Percentiles rank a stretch among this genome's conserved stretches.
Conservation (phyloP, 2,888 invertebrate species). For the Falcaria lacertinaria region DNA sequence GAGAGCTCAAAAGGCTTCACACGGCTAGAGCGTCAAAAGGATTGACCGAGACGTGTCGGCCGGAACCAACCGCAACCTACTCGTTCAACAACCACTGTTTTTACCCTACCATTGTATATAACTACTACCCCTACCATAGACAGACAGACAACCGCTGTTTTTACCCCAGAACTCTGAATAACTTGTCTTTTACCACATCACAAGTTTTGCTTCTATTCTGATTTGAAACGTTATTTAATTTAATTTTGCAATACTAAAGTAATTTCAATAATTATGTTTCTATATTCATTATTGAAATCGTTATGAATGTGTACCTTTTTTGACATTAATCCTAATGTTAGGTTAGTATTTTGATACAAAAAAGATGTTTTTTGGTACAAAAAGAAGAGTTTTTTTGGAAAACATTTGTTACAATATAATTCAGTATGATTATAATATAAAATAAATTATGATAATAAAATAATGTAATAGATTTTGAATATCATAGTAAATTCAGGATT, state of each 20-base stretch:
- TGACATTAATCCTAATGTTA: too few species aligned
- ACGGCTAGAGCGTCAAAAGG: constrained; percentile 60
- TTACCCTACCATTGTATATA: constrained; percentile 15
- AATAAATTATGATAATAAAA: too few species aligned
- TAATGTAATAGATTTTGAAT: background rate
- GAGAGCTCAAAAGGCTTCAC: constrained; percentile 71
- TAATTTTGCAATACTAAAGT: constrained; percentile 2
- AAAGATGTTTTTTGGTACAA: too few species aligned
- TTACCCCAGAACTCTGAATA: background rate
- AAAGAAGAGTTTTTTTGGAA: too few species aligned
- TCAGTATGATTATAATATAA: too few species aligned
- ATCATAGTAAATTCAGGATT: constrained; percentile 1
- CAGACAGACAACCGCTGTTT: constrained; percentile 10
- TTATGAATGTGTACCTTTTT: too few species aligned
- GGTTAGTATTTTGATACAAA: too few species aligned
- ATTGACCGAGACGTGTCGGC: constrained; percentile 60
- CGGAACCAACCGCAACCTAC: constrained; percentile 51
- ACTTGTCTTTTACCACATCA: constrained; percentile 7
- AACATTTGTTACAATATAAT: too few species aligned
- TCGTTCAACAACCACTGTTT: constrained; percentile 43
- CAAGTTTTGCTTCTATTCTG: constrained; percentile 12
- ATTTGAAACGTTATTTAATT: constrained; percentile 7
- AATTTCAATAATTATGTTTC: too few species aligned
- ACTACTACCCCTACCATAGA: background rate
- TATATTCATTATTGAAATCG: too few species aligned